Percentiles rank a stretch among this genome's conserved stretches.
Evolutionary conservation across 2,888 invertebrate species (phyloP).

Genomic region (Chaitophorus viminalis): DNA sequence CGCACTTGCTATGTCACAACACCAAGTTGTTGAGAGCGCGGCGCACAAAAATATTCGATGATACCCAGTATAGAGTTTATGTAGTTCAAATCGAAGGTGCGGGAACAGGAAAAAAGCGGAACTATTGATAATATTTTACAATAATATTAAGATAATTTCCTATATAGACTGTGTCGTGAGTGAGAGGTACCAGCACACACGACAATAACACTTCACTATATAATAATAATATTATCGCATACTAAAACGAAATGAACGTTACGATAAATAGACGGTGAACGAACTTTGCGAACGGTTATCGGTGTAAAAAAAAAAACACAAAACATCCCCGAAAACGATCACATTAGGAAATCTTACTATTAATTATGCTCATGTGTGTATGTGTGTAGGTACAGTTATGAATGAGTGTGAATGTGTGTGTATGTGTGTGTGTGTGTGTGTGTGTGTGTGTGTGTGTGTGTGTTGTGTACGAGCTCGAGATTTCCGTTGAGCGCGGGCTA

Average conservation of each 20-base stretch:
- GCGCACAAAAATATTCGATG: background rate
- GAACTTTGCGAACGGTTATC: too few relatives aligned
- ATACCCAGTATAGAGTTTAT: background rate
- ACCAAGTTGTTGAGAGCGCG: background rate
- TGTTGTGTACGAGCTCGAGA: background rate
- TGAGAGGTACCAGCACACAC: background rate
- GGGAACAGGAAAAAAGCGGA: background rate
- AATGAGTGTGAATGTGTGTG: background rate
- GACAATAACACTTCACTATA: background rate
- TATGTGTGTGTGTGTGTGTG: background rate
- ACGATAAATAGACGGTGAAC: too few relatives aligned
- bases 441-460: background rate
- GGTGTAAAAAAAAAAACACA: too few relatives aligned
- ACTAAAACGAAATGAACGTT: too few relatives aligned
- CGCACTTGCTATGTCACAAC: background rate
- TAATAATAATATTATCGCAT: too few relatives aligned
- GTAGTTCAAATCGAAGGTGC: too few relatives aligned
- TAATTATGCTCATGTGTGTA: background rate
- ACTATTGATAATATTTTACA: background rate
- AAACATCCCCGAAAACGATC: background rate
- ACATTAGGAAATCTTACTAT: background rate
- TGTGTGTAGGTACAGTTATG: background rate
- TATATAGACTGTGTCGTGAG: background rate
- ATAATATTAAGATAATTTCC: background rate
- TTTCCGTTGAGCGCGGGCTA: background rate